Evolutionary conservation across 1,140 invertebrate species (phyloP).

Genomic region (Homalodisca vitripennis): DNA sequence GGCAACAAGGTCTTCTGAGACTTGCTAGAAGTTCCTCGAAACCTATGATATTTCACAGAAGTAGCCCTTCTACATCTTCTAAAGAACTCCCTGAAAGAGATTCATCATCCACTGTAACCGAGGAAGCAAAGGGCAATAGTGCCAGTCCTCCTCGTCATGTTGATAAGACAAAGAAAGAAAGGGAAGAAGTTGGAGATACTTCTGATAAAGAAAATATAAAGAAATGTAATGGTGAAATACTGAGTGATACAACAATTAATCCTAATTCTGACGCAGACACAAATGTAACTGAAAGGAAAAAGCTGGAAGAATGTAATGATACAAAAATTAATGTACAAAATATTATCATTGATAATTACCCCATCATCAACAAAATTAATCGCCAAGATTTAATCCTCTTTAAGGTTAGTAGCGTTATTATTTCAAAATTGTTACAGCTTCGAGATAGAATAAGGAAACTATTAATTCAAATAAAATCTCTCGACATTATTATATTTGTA

Average conservation of each 20-base stretch:
- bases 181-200: too few species aligned
- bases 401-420: slow-evolving; percentile 9
- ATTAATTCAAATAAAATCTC: too few species aligned
- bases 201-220: too few species aligned
- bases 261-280: not conserved
- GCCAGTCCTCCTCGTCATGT: too few species aligned
- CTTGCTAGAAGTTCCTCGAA: not conserved
- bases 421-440: too few species aligned
- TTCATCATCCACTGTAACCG: too few species aligned
- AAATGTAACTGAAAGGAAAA: not conserved
- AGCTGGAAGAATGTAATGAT: not conserved
- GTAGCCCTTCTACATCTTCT: not conserved
- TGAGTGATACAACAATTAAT: too few species aligned
- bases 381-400: not conserved
- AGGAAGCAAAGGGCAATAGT: too few species aligned
- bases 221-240: too few species aligned
- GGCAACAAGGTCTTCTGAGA: not conserved
- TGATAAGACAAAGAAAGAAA: not conserved
- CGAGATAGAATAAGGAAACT: too few species aligned
- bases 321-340: not conserved
- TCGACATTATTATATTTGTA: too few species aligned
- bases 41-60: not conserved
- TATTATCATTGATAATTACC: not conserved
- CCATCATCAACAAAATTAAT: not conserved
- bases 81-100: not conserved